Base-by-base conservation (phyloP, 2,888 invertebrate species). In the Sialis lutaria region DNA sequence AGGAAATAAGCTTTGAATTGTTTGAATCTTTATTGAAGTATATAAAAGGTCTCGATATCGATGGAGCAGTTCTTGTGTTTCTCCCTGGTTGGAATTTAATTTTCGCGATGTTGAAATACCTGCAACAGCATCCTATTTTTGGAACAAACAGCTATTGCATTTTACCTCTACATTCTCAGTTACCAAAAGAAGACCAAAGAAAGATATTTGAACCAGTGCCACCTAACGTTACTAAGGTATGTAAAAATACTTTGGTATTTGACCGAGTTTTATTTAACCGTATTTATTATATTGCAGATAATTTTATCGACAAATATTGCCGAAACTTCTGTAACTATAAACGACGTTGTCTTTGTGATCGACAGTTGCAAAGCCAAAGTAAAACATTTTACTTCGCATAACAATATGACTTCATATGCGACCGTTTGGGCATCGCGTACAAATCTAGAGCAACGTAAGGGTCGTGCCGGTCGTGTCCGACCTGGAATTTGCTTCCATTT, bases 271-370 rank as follows among this genome's bases (percentile, higher is more conserved):
- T 2, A 37, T 39, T n/a, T 44, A 12, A 6, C 3, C 10, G n/a
- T 22, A 40, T 40, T 44, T 45, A 47, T 44, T 40, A 48, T 61
- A 6, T 43, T 65, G 1, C 63, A 85, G 85, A 85, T 97, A 47
- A 97, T 98, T 57, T 67, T 98, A 10, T 85, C 96, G 0, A 98
- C 98, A 3, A 98, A 98, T 64, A 96, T 98, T 58, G 97, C 97
- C 0, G 98, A 98, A 68, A 92, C 96, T 0, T 93, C 93, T 6
- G 89, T 98, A 54, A 98, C 97, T 0, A 98, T 98, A 54, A 88
- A 98, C 64, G 98, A 98, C 60, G 92, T 98, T 2, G 95, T 97
- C 1, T 97, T 85, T 66, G 97, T 98, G 0, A 87, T 98, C 50
- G 97, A 98, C 63, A 87, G 88, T 40, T 95, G 97, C 69, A 95